Evolutionary conservation across 2,888 invertebrate species (phyloP).

Genomic region (Pyrrhia umbra): DNA sequence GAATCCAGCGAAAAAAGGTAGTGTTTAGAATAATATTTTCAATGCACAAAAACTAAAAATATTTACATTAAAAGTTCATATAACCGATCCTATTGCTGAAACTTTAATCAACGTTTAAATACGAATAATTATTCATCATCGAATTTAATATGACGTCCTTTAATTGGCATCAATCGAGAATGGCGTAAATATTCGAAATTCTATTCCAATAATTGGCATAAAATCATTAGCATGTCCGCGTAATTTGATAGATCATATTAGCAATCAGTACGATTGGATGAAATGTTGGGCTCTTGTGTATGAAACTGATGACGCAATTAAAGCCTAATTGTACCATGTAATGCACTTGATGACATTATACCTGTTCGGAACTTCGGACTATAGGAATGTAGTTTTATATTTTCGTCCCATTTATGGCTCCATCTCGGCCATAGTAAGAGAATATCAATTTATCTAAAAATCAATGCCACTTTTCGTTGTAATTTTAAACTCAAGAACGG

Average conservation of each 20-base stretch:
- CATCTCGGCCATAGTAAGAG: too few species aligned
- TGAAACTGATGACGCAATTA: constrained; percentile 4
- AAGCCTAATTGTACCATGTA: constrained; percentile 9
- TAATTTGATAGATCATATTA: constrained; percentile 46
- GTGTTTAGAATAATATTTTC: too few species aligned
- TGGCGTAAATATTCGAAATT: constrained; percentile 22
- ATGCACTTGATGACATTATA: neutral
- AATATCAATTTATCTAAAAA: too few species aligned
- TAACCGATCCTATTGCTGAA: neutral
- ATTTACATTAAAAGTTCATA: neutral
- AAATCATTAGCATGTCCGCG: constrained; percentile 33
- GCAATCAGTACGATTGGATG: constrained; percentile 28
- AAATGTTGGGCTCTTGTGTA: constrained; percentile 17
- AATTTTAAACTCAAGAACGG: too few species aligned
- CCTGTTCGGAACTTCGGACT: neutral
- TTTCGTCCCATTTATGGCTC: neutral
- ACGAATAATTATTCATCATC: constrained; percentile 4
- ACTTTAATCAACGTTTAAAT: neutral
- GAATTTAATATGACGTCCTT: constrained; percentile 17
- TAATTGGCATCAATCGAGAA: neutral
- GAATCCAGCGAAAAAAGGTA: too few species aligned
- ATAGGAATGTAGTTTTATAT: neutral
- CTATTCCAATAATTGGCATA: constrained; percentile 35
- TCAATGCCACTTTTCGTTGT: too few species aligned
- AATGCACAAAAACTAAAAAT: too few species aligned